Evolutionary conservation across 2,797 vertebrate genomes (phyloP), one percentile per base, ranked within the genome.

Genomic region (Diplodus puntazzo): DNA sequence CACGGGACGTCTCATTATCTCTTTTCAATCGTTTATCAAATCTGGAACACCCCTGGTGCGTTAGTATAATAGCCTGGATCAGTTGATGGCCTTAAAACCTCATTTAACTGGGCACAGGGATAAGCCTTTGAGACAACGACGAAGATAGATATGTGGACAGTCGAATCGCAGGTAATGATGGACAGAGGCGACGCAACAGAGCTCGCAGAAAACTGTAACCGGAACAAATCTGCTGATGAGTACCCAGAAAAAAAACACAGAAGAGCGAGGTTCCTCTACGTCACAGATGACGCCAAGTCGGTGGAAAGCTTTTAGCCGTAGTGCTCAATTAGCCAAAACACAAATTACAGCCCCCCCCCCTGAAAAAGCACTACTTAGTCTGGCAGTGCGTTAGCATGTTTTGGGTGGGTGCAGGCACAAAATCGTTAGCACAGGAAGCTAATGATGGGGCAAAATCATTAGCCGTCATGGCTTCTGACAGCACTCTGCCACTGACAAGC

Each of bases 11-110:
- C 86, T 80, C 85, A 89, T 90, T 83, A 89, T 83, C 74, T 80
- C 68, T 72, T 75, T 70, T 53, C 77, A 80, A 86, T 88, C 84
- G 85, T 89, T 87, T 80, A 86, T 87, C 79, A 87, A 82, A 90
- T 90, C 75, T 86, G 81, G 90, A 84, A 87, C 86, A 86, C 77
- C 87, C 75, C 74, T 76, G 76, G 71, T 84, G 87, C 82, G 82
- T 86, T 85, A 81, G 84, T 75, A 85, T 85, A 90, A 89, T 86
- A 87, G 84, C 88, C 73, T 89, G 69, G 84, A 88, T 90, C 81
- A 82, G 85, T 88, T 90, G 90, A 90, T 92, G 85, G 85, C 86
- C 77, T 89, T 88, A 84, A 88, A 90, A 89, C 86, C 89, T 89
- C 27, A 89, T 92, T 93, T 90, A 75, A 74, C 65, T 67, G 81